These are phyloP conservation scores for Murina feae DNA, from an alignment of 2,113 vertebrate genomes.

Conservation along the genomic window DNA sequence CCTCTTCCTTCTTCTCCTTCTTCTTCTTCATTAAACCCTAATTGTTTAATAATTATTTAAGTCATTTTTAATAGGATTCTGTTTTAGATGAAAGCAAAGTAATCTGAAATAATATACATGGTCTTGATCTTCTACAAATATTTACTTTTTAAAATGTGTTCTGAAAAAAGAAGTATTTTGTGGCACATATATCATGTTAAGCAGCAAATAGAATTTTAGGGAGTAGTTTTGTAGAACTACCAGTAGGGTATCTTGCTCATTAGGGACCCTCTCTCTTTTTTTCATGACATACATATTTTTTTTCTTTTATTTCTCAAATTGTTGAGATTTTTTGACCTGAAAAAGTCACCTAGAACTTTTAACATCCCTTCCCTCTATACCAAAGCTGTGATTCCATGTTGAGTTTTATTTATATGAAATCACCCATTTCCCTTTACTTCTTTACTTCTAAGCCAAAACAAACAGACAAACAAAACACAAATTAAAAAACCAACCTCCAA, in stretches of 20 bases:
- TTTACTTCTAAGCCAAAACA: not conserved
- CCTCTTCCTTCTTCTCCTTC: too few species aligned
- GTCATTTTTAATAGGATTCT: not conserved
- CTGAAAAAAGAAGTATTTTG: not conserved
- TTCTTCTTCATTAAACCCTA: too few species aligned
- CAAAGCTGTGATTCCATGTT: not conserved
- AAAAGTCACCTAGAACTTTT: not conserved
- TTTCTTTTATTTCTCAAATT: not conserved
- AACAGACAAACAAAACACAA: not conserved
- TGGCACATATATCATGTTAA: not conserved
- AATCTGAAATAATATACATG: not conserved
- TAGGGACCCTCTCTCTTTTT: not conserved
- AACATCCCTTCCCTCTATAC: fast-evolving
- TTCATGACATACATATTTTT: not conserved
- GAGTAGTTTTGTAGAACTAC: not conserved
- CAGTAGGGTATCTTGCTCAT: not conserved
- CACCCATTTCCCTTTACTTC: not conserved
- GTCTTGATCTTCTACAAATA: not conserved
- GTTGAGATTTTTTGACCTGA: not conserved
- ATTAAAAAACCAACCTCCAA: not conserved
- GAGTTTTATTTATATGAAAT: not conserved
- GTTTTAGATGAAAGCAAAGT: conserved; percentile 10
- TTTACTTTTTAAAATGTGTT: not conserved
- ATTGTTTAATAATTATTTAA: not conserved
- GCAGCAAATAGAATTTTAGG: not conserved